Base-by-base conservation (phyloP, 2,888 invertebrate species). In the Erebia aethiops region DNA sequence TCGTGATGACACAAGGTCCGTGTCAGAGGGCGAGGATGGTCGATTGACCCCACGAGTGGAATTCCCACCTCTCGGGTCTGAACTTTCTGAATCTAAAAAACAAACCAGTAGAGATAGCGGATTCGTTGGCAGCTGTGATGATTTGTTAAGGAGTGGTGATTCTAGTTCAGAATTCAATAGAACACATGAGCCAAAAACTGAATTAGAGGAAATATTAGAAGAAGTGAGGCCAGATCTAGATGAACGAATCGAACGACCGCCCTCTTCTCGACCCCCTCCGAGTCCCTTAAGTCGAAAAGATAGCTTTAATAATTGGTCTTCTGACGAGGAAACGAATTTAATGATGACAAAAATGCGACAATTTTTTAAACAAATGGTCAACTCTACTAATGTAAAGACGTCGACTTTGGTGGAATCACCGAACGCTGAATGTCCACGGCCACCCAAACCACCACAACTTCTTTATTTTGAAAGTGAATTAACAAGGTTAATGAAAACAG, bases 311-410 rank as follows among this genome's bases (percentile, higher is more conserved):
- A 98, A 98, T 83, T 98, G 98, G 98, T 98, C 97, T 76, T 98
- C 98, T 3, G 98, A 98, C 82, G 98, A 98, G 84, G 98, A 98
- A 90, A 98, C 98, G 2, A 98, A 98, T 87, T 90, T 98, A 60
- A 98, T 98, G 98, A 98, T 98, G 98, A 97, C 97, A 52, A 98
- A 98, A 92, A 97, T 98, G 97, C 94, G 98, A 1, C 97, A 97
- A 80, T 98, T 98, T 87, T 98, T 98, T 87, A 98, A 98, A 88
- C 97, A 97, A 66, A 96, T 98, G 94, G 96, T 98, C n/a, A 97
- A 96, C 51, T 94, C 95, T 21, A 90, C 94, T 1, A 95, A 94
- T 67, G 94, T 93, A 1, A 84, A 92, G 63, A 90, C 92, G 35
- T 94, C 94, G 1, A 95, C 94, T 10, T 7, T 62, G 77, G 94